Conservation (phyloP, 2,113 vertebrate species). For the Callopanchax toddi region DNA sequence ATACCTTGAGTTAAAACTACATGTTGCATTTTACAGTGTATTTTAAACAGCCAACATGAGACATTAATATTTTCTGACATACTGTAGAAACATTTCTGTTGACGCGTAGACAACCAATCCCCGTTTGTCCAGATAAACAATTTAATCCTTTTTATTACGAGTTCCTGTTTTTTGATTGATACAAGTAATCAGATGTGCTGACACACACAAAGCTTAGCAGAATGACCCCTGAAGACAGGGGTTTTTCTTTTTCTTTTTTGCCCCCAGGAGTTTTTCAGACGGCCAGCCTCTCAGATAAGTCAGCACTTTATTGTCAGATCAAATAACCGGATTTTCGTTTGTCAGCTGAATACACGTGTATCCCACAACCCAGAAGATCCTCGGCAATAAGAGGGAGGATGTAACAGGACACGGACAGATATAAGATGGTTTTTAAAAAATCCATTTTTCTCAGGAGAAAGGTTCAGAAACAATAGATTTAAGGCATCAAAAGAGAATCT, state of each 20-base stretch:
- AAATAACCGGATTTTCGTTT: slow-evolving; percentile 65
- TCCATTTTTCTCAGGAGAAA: background rate
- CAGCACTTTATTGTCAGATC: slow-evolving; percentile 62
- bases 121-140: no score
- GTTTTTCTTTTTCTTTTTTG: background rate
- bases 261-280: slow-evolving; percentile 19
- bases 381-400: background rate
- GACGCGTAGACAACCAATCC: background rate
- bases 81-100: no score
- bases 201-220: slow-evolving; percentile 5
- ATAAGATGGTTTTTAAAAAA: background rate
- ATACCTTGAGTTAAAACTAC: no score
- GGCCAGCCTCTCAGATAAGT: slow-evolving; percentile 36
- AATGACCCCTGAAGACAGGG: slow-evolving; percentile 9
- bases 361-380: slow-evolving; percentile 39
- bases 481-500: slow-evolving; percentile 1
- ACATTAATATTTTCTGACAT: no score
- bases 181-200: slow-evolving; percentile 10
- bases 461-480: slow-evolving; percentile 10
- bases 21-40: no score
- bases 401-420: background rate
- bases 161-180: slow-evolving; percentile 6
- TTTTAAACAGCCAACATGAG: no score
- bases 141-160: background rate
- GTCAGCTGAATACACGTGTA: slow-evolving; percentile 56